Percentiles rank a stretch among this genome's conserved stretches.
These are phyloP conservation scores for Brachionus asplanchnoidis DNA, from an alignment of 1,140 invertebrate genomes.

Conservation along the genomic window DNA sequence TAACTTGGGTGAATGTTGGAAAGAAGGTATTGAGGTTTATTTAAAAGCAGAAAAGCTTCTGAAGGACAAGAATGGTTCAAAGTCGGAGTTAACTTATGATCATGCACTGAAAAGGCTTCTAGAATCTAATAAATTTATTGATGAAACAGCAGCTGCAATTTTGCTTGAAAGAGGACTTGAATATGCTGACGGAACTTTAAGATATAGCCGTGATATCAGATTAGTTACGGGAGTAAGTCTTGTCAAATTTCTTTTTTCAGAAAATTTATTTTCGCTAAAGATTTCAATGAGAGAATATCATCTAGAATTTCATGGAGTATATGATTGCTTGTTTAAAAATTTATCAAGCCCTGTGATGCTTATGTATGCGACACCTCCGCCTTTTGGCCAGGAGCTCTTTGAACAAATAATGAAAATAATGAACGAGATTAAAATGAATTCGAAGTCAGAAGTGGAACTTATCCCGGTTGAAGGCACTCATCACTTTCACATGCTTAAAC, in stretches of 20 bases:
- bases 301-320: conserved; percentile 34
- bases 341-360: conserved; percentile 29
- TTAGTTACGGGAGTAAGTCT: conserved; percentile 23
- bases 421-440: conserved; percentile 36
- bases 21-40: conserved; percentile 34
- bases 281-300: conserved; percentile 40
- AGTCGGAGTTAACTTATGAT: conserved; percentile 22
- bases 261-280: background rate
- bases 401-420: conserved; percentile 41
- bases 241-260: background rate
- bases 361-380: conserved; percentile 24
- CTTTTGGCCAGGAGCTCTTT: conserved; percentile 27
- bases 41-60: conserved; percentile 26
- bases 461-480: conserved; percentile 26
- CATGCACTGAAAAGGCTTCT: conserved; percentile 7
- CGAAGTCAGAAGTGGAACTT: conserved; percentile 11
- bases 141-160: conserved; percentile 28
- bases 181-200: background rate
- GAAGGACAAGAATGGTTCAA: background rate
- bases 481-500: conserved; percentile 40
- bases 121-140: conserved; percentile 33
- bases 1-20: conserved; percentile 36
- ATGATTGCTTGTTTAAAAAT: conserved; percentile 21
- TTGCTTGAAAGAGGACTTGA: conserved; percentile 4
- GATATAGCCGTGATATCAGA: conserved; percentile 32